Evolutionary conservation across 2,113 vertebrate species (phyloP).

Genomic region (Cichladusa arquata): DNA sequence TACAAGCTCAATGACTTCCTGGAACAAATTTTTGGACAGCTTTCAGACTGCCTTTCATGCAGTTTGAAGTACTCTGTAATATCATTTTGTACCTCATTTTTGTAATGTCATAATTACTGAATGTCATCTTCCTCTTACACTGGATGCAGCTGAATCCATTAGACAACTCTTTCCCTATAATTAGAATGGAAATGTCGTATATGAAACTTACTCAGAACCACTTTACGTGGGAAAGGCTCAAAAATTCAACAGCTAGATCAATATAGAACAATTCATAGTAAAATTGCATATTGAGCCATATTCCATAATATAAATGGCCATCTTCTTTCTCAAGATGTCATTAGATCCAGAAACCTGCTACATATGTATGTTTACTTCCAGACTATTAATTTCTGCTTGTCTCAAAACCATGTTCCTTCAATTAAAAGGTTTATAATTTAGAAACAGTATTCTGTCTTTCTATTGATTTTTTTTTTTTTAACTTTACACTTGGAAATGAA

Average conservation of each 20-base stretch:
- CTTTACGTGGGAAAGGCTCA: background rate
- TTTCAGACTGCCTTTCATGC: background rate
- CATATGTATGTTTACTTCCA: background rate
- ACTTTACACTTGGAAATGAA: background rate
- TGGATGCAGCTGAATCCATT: constrained; percentile 2
- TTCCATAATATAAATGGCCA: background rate
- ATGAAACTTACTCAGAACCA: background rate
- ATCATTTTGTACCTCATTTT: constrained; percentile 12
- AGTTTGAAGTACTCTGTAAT: background rate
- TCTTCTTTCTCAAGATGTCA: background rate
- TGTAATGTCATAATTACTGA: background rate
- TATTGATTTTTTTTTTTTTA: background rate
- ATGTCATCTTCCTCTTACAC: background rate
- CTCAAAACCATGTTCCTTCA: background rate
- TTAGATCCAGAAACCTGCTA: background rate
- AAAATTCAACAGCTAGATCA: background rate
- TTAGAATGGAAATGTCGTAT: constrained; percentile 8
- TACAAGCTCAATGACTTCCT: background rate
- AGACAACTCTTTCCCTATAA: background rate
- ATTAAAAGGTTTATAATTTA: background rate
- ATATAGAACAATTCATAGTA: background rate
- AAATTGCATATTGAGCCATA: background rate
- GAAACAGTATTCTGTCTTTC: background rate
- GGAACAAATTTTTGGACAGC: constrained; percentile 12
- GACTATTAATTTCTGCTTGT: background rate